These are phyloP conservation scores for Crocallis elinguaria DNA, from an alignment of 2,888 invertebrate species.

Conservation along the genomic window DNA sequence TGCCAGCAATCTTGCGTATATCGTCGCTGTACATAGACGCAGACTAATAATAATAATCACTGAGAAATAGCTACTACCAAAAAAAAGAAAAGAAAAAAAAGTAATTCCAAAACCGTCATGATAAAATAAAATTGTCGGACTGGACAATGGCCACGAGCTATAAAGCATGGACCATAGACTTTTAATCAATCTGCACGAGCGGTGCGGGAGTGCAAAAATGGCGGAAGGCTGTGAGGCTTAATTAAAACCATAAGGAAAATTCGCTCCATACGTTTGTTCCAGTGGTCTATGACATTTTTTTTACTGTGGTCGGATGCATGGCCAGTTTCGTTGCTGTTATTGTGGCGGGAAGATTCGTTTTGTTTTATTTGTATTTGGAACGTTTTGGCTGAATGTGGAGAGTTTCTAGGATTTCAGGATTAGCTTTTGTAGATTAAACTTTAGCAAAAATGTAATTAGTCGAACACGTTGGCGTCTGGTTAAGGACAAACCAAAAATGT, in stretches of 20 bases:
- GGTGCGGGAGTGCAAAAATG: conserved; percentile 82
- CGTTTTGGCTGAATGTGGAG: conserved; percentile 1
- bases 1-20: no score
- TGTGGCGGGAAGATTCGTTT: conserved; percentile 9
- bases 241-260: conserved; percentile 86
- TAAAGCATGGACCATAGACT: conserved; percentile 85
- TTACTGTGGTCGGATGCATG: conserved; percentile 38
- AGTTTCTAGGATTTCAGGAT: no score
- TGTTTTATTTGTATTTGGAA: conserved; percentile 5
- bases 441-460: no score
- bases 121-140: conserved; percentile 17
- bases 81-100: no score
- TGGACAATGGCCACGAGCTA: conserved; percentile 54
- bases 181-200: conserved; percentile 84
- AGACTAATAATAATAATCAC: no score
- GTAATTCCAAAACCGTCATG: no score
- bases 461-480: no score
- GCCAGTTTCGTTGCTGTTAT: not conserved
- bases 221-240: conserved; percentile 75
- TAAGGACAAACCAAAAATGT: no score
- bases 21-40: no score
- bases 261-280: conserved; percentile 57
- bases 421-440: no score
- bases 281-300: conserved; percentile 60
- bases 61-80: no score